phyloP scores from a whole-genome alignment of 1,140 invertebrate genomes.

The Orchestia grillus region DNA sequence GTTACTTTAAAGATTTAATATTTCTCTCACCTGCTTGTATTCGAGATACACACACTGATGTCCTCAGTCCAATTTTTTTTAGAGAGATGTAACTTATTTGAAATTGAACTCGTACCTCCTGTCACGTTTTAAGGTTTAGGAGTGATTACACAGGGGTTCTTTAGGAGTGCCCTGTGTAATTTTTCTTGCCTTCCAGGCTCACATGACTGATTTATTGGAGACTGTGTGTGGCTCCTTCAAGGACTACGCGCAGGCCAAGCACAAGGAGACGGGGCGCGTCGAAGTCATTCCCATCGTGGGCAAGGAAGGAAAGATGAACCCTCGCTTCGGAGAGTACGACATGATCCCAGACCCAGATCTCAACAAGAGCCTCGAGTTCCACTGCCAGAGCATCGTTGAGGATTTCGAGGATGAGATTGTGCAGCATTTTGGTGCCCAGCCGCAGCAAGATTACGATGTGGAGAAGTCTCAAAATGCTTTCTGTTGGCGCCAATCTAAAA shows the following conservation, averaged over 20 bases:
- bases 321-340: conserved; percentile 69
- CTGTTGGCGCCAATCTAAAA: conserved; percentile 58
- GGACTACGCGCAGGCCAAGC: conserved; percentile 71
- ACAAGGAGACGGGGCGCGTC: conserved; percentile 70
- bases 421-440: conserved; percentile 56
- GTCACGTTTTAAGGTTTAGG: neutral
- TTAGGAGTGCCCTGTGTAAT: too few relatives aligned
- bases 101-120: neutral
- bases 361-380: conserved; percentile 70
- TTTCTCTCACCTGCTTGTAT: too few relatives aligned
- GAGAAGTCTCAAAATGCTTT: conserved; percentile 58
- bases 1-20: too few relatives aligned
- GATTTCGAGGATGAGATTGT: conserved; percentile 66
- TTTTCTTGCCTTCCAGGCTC: conserved; percentile 68
- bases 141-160: neutral
- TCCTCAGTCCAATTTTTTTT: too few relatives aligned
- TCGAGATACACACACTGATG: too few relatives aligned
- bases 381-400: conserved; percentile 67
- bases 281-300: conserved; percentile 70
- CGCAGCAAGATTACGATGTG: conserved; percentile 57
- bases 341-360: conserved; percentile 70
- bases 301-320: conserved; percentile 69
- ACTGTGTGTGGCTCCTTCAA: conserved; percentile 71
- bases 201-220: conserved; percentile 73
- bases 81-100: neutral